phyloP scores from a whole-genome alignment of 2,113 vertebrate species.

The Hippocampus comes region DNA sequence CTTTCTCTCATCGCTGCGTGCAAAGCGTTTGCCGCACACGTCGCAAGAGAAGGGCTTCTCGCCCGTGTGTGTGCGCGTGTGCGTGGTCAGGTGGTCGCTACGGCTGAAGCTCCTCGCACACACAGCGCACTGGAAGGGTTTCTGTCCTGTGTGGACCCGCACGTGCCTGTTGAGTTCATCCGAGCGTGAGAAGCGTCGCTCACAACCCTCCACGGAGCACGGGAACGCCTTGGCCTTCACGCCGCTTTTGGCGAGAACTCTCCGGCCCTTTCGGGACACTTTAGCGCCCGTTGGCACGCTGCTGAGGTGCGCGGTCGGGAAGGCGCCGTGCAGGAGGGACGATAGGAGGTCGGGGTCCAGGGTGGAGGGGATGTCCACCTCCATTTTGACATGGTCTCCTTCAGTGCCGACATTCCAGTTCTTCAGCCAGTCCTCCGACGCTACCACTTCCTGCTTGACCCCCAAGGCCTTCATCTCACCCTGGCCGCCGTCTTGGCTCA shows the following conservation, averaged over 20 bases:
- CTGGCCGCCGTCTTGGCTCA: constrained; percentile 46
- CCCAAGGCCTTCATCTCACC: constrained; percentile 35
- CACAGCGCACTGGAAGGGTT: constrained; percentile 92
- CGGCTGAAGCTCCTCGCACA: constrained; percentile 93
- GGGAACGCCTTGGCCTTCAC: constrained; percentile 84
- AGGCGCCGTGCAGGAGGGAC: constrained; percentile 61
- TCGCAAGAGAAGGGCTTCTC: constrained; percentile 97
- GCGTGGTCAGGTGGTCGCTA: constrained; percentile 96
- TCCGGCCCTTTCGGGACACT: constrained; percentile 23
- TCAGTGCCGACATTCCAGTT: constrained; percentile 33
- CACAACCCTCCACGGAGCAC: constrained; percentile 84
- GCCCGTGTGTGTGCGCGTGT: constrained; percentile 92
- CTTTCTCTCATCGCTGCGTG: constrained; percentile 89
- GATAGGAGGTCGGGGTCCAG: constrained; percentile 45
- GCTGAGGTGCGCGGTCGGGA: constrained; percentile 52
- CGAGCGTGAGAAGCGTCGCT: constrained; percentile 88
- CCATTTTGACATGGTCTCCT: constrained; percentile 35
- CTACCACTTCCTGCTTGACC: constrained; percentile 67
- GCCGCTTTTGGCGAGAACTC: constrained; percentile 31
- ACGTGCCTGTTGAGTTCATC: constrained; percentile 92
- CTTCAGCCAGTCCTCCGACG: constrained; percentile 59
- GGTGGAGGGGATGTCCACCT: constrained; percentile 15
- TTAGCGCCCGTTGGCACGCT: constrained; percentile 28
- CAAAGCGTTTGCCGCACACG: constrained; percentile 88
- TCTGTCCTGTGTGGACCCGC: constrained; percentile 95